Evolutionary conservation across 2,113 vertebrate species (phyloP).

Genomic region (Tragelaphus buxtoni): DNA sequence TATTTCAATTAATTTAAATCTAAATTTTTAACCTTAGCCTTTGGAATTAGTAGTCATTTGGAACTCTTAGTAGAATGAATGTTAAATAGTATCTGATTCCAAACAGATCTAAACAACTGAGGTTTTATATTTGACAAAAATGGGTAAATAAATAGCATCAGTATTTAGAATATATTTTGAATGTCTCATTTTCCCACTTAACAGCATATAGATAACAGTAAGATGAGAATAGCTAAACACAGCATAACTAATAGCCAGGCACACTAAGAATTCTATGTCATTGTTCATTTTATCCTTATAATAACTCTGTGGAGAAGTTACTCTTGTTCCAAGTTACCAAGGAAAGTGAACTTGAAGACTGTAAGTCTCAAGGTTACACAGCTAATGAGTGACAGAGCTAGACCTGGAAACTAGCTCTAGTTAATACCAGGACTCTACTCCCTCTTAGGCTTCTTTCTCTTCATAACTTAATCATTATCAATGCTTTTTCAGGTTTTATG

Average conservation of each 20-base stretch:
- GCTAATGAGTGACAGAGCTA: background rate
- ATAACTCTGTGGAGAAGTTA: background rate
- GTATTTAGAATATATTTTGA: constrained; percentile 8
- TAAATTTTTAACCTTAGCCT: constrained; percentile 10
- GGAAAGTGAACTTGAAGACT: background rate
- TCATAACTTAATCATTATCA: background rate
- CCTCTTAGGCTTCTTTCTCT: background rate
- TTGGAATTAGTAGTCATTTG: constrained; percentile 23
- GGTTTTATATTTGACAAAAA: background rate
- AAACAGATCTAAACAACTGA: background rate
- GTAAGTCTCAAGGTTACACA: background rate
- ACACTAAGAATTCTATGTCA: background rate
- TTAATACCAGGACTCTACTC: background rate
- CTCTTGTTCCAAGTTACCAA: background rate
- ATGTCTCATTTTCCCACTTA: background rate
- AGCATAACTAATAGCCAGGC: background rate
- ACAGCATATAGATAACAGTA: background rate
- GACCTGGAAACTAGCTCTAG: background rate
- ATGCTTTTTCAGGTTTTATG: constrained; percentile 90
- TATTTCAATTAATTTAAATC: background rate
- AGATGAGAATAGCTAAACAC: background rate
- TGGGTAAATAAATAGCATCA: background rate
- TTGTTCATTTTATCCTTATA: background rate
- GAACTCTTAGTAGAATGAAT: background rate
- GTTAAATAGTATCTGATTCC: background rate